Conservation (phyloP, 1,140 invertebrate genomes). For the Drosophila parabipectinata region DNA sequence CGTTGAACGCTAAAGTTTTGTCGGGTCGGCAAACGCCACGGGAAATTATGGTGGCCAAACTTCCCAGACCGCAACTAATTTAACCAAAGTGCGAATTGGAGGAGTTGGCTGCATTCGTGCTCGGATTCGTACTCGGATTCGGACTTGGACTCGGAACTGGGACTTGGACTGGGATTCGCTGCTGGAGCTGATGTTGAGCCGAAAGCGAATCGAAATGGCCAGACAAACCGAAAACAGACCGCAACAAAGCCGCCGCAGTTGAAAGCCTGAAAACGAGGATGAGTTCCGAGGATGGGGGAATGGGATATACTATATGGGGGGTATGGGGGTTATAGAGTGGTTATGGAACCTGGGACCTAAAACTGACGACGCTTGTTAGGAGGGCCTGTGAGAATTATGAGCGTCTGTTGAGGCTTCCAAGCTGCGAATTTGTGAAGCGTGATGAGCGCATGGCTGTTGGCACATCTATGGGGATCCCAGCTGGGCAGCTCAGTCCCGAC, state of each 20-base stretch:
- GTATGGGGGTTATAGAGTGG: conserved; percentile 1
- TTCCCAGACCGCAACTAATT: conserved; percentile 83
- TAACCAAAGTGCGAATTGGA: conserved; percentile 83
- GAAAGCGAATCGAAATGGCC: conserved; percentile 77
- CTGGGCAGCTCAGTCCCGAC: background rate
- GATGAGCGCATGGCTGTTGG: conserved; percentile 64
- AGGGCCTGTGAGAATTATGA: conserved; percentile 68
- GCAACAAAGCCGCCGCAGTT: conserved; percentile 73
- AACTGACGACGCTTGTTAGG: conserved; percentile 59
- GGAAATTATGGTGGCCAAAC: conserved; percentile 82
- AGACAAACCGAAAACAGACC: conserved; percentile 71
- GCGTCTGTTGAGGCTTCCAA: conserved; percentile 53
- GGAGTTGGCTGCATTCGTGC: conserved; percentile 74
- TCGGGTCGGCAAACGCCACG: conserved; percentile 80
- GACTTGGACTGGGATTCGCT: conserved; percentile 9
- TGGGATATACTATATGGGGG: background rate
- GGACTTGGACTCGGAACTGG: conserved; percentile 15
- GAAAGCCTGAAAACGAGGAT: conserved; percentile 13
- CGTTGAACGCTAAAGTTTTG: conserved; percentile 48
- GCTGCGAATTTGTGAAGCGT: conserved; percentile 81
- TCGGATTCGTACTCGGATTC: conserved; percentile 35
- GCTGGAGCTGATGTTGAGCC: conserved; percentile 35
- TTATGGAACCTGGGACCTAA: conserved; percentile 19
- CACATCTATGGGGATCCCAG: conserved; percentile 8
- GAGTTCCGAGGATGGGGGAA: background rate